Evolutionary conservation across 1,140 invertebrate genomes (phyloP).

Genomic region (Anoplolepis gracilipes): DNA sequence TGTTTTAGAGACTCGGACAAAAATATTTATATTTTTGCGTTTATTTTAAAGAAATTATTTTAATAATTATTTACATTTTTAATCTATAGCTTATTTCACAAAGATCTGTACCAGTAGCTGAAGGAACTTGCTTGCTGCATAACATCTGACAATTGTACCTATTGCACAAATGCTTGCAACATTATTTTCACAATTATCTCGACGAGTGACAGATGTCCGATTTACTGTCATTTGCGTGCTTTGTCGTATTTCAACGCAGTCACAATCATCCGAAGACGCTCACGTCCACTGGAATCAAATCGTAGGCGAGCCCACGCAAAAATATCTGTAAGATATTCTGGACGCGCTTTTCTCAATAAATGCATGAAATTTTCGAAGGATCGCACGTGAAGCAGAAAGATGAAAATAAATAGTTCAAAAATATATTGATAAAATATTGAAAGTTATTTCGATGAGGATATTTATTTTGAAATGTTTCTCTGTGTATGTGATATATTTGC

Average conservation of each 20-base stretch:
- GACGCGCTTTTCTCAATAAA: constrained; percentile 2
- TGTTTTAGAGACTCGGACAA: background rate
- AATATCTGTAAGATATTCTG: constrained; percentile 1
- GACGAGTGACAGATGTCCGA: constrained; percentile 7
- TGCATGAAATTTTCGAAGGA: background rate
- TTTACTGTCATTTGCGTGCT: background rate
- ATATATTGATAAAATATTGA: too few relatives aligned
- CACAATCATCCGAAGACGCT: background rate
- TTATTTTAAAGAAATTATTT: background rate
- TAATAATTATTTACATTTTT: background rate
- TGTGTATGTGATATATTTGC: too few relatives aligned
- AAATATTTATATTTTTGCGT: background rate
- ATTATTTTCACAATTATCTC: constrained; percentile 15
- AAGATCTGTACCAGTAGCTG: background rate
- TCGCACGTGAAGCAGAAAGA: background rate
- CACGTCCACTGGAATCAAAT: background rate
- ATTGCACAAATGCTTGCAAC: background rate
- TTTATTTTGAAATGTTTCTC: too few relatives aligned
- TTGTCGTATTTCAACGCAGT: background rate
- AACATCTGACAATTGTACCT: background rate
- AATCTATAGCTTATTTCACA: background rate
- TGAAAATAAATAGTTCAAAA: background rate
- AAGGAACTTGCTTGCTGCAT: background rate
- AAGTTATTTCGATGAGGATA: too few relatives aligned
- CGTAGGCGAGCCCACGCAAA: constrained; percentile 1